Evolutionary conservation across 2,797 vertebrate genomes (phyloP).

Genomic region (Hipposideros larvatus): DNA sequence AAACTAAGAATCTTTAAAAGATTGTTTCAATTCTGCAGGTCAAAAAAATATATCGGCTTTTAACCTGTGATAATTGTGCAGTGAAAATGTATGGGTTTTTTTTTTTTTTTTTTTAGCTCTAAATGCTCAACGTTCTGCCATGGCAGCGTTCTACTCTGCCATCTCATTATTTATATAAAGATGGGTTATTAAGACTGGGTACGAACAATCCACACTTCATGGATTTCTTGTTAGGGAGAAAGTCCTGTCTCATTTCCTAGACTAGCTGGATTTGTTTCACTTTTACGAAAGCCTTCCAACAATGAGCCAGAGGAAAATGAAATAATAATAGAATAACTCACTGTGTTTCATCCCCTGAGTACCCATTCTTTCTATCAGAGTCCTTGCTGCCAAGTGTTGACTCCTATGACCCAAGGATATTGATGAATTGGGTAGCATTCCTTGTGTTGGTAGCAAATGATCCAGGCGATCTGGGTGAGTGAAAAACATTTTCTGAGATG

Average conservation of each 20-base stretch:
- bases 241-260: constrained; percentile 24
- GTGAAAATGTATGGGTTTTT: not conserved
- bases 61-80: not conserved
- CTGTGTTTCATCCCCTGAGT: not conserved
- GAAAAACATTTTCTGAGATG: constrained; percentile 33
- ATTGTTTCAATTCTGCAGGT: constrained; percentile 13
- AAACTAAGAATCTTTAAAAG: not conserved
- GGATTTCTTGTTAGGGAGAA: constrained; percentile 42
- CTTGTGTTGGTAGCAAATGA: constrained; percentile 21
- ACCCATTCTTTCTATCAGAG: not conserved
- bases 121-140: not conserved
- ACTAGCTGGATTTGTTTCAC: not conserved
- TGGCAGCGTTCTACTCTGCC: not conserved
- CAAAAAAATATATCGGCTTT: not conserved
- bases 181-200: not conserved
- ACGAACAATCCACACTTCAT: not conserved
- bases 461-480: not conserved
- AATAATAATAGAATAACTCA: not conserved
- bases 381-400: not conserved
- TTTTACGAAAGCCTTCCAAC: not conserved
- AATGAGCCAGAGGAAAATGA: not conserved
- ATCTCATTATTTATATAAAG: constrained; percentile 45
- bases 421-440: not conserved
- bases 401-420: not conserved
- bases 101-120: not conserved